Evolutionary conservation across 1,140 invertebrate genomes (phyloP), one percentile per base, ranked within the genome.

Genomic region (Oreohelix idahoensis): DNA sequence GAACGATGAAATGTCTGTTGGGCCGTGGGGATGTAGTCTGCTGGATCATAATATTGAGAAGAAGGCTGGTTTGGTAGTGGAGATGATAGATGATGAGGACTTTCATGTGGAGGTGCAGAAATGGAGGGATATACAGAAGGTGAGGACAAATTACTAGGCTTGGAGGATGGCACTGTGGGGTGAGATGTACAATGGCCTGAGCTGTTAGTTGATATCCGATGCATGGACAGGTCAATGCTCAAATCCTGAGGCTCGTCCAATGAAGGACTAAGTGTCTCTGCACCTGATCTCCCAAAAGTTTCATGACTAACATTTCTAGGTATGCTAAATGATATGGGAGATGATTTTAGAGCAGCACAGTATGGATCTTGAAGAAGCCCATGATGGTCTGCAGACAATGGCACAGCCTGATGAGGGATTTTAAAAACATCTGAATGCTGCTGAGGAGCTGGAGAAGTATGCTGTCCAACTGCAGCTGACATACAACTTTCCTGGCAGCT

Each of bases 181-280:
- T 35, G 39, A 29, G 39, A 66, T 29, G 63, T 66, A 17, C n/a
- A 8, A 32, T 53, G 42, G 74, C n/a, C 23, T 29, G 45, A 35
- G 29, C n/a, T 76, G n/a, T 15, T 2, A 20, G 42, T 17, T 29
- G 45, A 11, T 76, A 45, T n/a, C 11, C 74, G 74, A 17, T 10
- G 29, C 0, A 76, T 35, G 45, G 45, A 53, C 45, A 76, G 32
- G 74, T 76, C 74, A 5, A 76, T 76, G 74, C 42, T 29, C 26
- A 49, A 39, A 32, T 76, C 74, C 74, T 76, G 45, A 35, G 74
- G 45, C 74, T 76, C 45, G 32, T 66, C 63, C 11, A 32, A 66
- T 66, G 63, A 66, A 17, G 51, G 23, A 66, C 1, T 66, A 8
- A 32, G 63, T 32, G 63, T 66, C 17, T 66, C 63, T 66, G 29